Percentiles rank a stretch among this genome's conserved stretches.
Conservation (phyloP, 2,797 vertebrate genomes). For the Sebastes aleutianus region DNA sequence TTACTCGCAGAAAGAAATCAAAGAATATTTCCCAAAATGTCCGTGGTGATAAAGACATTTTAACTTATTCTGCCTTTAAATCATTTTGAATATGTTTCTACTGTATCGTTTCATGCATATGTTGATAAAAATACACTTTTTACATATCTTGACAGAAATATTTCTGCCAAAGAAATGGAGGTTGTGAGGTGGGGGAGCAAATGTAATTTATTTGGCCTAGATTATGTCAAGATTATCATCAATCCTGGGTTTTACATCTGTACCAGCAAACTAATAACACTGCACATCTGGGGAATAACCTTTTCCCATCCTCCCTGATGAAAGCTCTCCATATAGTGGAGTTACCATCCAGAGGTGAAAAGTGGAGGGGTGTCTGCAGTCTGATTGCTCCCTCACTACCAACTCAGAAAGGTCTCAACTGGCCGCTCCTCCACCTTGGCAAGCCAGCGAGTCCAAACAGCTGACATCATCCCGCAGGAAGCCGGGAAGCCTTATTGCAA, state of each 20-base stretch:
- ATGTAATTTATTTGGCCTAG: not conserved
- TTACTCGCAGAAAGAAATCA: not conserved
- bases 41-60: not conserved
- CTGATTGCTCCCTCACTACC: constrained; percentile 41
- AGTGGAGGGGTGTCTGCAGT: not conserved
- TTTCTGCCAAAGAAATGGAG: not conserved
- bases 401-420: constrained; percentile 70
- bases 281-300: not conserved
- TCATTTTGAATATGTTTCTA: not conserved
- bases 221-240: not conserved
- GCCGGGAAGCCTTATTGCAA: constrained; percentile 51
- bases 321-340: not conserved
- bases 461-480: constrained; percentile 69
- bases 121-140: not conserved
- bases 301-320: not conserved
- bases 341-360: constrained; percentile 24
- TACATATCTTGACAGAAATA: not conserved
- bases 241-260: not conserved
- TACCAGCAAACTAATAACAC: not conserved
- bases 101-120: not conserved
- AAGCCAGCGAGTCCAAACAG: constrained; percentile 62
- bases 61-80: not conserved
- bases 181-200: too few relatives aligned
- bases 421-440: constrained; percentile 51
- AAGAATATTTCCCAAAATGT: not conserved